Evolutionary conservation across 2,888 invertebrate species (phyloP).

Genomic region (Spilarctia lutea): DNA sequence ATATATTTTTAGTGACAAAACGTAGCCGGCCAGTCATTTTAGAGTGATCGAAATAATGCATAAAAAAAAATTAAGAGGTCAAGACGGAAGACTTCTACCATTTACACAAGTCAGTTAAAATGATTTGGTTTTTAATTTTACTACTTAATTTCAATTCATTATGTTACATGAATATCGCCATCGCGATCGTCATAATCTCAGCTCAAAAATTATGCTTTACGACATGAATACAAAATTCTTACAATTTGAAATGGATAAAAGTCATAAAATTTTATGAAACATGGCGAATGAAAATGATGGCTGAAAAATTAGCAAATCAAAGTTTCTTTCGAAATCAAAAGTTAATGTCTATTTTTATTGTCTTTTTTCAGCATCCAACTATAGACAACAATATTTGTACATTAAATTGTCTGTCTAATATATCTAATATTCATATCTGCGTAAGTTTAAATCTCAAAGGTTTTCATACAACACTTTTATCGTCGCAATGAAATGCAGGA

Average conservation of each 20-base stretch:
- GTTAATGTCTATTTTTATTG: not conserved
- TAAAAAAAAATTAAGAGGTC: not conserved
- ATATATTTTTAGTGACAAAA: not conserved
- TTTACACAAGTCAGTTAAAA: not conserved
- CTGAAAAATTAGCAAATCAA: not conserved
- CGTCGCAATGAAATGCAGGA: conserved; percentile 8
- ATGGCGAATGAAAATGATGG: not conserved
- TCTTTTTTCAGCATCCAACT: not conserved
- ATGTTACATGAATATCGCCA: not conserved
- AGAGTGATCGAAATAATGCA: not conserved
- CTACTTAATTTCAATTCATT: not conserved
- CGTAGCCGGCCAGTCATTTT: not conserved
- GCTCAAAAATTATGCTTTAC: too few species aligned
- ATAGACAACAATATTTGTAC: not conserved
- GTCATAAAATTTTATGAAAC: not conserved
- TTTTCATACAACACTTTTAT: conserved; percentile 1
- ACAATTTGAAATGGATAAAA: not conserved
- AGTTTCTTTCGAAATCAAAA: not conserved
- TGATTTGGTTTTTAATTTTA: not conserved
- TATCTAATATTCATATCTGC: not conserved
- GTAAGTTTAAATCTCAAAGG: not conserved
- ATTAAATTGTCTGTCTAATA: not conserved
- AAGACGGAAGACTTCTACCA: not conserved
- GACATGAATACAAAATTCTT: too few species aligned
- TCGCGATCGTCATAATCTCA: too few species aligned